phyloP scores from a whole-genome alignment of 2,113 vertebrate genomes.

The Leptodactylus fuscus region DNA sequence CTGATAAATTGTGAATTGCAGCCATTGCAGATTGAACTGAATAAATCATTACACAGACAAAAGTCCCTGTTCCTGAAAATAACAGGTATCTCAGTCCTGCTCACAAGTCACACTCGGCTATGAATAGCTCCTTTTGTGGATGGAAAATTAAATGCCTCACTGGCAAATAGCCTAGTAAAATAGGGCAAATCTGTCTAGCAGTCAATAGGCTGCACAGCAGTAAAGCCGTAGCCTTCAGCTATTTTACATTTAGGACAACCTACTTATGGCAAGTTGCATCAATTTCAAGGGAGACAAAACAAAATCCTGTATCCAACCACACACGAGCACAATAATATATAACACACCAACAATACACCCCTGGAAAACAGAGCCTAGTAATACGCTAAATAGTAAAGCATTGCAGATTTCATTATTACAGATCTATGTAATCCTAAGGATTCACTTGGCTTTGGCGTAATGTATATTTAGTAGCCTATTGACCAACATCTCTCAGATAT shows the following conservation, averaged over 20 bases:
- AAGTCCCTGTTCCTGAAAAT: constrained; percentile 18
- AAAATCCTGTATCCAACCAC: constrained; percentile 69
- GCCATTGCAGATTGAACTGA: neutral
- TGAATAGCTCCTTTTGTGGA: constrained; percentile 67
- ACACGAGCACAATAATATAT: constrained; percentile 62
- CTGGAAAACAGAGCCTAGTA: neutral
- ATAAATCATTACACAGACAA: neutral
- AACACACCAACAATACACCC: constrained; percentile 41
- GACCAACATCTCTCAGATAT: constrained; percentile 75
- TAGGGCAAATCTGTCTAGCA: constrained; percentile 73
- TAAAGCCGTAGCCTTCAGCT: constrained; percentile 75
- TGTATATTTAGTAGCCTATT: constrained; percentile 74
- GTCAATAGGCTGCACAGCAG: constrained; percentile 76
- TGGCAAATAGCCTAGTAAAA: constrained; percentile 72
- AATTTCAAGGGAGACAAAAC: constrained; percentile 77
- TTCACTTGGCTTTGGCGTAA: constrained; percentile 68
- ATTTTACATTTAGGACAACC: constrained; percentile 83
- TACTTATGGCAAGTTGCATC: constrained; percentile 88
- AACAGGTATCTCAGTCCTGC: constrained; percentile 48
- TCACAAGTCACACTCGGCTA: constrained; percentile 52
- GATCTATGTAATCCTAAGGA: constrained; percentile 64
- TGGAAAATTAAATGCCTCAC: constrained; percentile 67
- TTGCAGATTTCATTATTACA: constrained; percentile 58
- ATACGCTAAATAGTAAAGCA: constrained; percentile 50
- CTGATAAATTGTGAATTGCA: constrained; percentile 17